Base-by-base conservation (phyloP, 2,113 vertebrate genomes). In the Corythoichthys haematopterus region DNA sequence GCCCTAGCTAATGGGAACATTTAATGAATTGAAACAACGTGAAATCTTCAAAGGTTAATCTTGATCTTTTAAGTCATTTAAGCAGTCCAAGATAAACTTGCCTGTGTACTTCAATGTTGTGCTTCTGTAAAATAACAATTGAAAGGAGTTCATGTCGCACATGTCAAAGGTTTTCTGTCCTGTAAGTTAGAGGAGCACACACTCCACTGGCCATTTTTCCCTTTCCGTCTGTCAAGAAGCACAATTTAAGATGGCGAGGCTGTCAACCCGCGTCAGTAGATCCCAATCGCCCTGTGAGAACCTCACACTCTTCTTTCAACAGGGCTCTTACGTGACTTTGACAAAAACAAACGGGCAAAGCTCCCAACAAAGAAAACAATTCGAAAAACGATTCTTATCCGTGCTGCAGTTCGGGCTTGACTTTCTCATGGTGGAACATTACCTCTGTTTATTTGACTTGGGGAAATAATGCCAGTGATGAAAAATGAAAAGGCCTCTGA, bases 331-430 rank as follows among this genome's bases (percentile, higher is more conserved):
- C 0, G 6, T 51, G 0, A 64, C 48, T 60, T 69, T 73, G 10
- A 38, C 52, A 56, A 65, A 75, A 69, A 67, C 36, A 73, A 71
- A 67, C 48, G 14, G 11, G 47, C 38, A 76, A 72, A 65, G 60
- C 13, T 2, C 65, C 11, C 28, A 66, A 68, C 4, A 3, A 69
- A 70, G 75, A 70, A 73, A 48, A 73, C 59, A 68, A 52, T 57
- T 69, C 51, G n/a, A 33, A 68, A 73, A 80, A 80, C 74, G 37
- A 60, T 60, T 57, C 52, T 77, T 66, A 75, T 73, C 68, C 14
- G 8, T 47, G 38, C 48, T 20, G 28, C 20, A 55, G 61, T 74
- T 58, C 50, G 64, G 60, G 10, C 40, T 62, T 43, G 38, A 37
- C 64, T 71, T 65, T 74, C 60, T 76, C 64, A 48, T 48, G 60